Evolutionary conservation across 2,113 vertebrate genomes (phyloP).

Genomic region (Paralichthys olivaceus): DNA sequence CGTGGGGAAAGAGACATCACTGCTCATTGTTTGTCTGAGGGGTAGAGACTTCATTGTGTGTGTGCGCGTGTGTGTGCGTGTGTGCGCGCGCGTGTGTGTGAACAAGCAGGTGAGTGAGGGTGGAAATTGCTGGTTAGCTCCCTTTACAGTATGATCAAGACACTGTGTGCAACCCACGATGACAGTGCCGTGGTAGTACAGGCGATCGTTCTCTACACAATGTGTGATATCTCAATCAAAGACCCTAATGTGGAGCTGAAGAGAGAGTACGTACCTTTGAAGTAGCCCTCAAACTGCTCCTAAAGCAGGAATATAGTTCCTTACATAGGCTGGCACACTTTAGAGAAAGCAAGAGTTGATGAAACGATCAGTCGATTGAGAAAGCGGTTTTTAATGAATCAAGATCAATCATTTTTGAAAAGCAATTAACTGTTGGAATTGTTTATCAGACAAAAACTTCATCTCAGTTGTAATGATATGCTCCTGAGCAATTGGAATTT

Average conservation of each 20-base stretch:
- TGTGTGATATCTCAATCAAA: not conserved
- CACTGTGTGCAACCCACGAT: not conserved
- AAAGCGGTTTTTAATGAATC: not conserved
- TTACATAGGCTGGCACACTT: not conserved
- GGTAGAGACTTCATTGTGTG: conserved; percentile 13
- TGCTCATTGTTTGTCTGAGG: conserved; percentile 28
- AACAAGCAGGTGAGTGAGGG: not conserved
- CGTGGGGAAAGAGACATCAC: conserved; percentile 50
- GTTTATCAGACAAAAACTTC: not conserved
- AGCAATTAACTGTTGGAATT: not conserved
- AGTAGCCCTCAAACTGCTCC: not conserved
- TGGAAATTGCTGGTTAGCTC: conserved; percentile 15
- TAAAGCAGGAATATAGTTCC: not conserved
- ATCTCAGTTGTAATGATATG: not conserved
- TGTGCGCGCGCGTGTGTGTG: conserved; percentile 20
- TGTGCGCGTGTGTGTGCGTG: conserved; percentile 28
- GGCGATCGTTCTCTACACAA: not conserved
- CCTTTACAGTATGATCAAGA: not conserved
- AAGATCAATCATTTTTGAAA: not conserved
- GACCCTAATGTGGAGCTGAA: not conserved
- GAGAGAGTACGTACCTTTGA: not conserved
- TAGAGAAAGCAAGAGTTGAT: not conserved
- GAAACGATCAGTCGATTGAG: not conserved
- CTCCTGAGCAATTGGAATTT: not conserved
- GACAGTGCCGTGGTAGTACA: not conserved